These are phyloP conservation scores for Hipparchia semele DNA, from an alignment of 2,888 invertebrate species.

Conservation along the genomic window DNA sequence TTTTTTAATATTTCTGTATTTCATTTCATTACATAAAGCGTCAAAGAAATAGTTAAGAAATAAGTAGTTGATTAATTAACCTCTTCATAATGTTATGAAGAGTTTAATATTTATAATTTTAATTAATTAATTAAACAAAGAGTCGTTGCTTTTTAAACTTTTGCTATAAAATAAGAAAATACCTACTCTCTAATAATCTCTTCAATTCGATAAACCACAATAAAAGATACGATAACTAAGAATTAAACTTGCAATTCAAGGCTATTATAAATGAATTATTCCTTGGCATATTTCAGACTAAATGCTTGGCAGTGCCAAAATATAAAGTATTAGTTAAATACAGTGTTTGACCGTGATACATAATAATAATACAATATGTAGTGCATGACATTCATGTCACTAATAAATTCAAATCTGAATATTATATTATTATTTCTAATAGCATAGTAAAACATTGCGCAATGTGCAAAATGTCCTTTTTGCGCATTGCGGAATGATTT, in stretches of 20 bases:
- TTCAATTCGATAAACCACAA: not conserved
- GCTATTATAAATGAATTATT: constrained; percentile 21
- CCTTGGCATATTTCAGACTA: constrained; percentile 23
- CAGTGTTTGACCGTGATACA: not conserved
- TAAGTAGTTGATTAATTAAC: too few species aligned
- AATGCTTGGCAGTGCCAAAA: constrained; percentile 21
- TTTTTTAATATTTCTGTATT: constrained; percentile 19
- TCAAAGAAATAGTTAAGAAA: too few species aligned
- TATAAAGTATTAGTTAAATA: constrained; percentile 6
- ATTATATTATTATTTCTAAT: not conserved
- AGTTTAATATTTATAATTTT: not conserved
- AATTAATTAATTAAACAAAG: not conserved
- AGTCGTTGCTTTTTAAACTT: not conserved
- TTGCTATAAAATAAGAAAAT: not conserved
- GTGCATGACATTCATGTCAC: constrained; percentile 1
- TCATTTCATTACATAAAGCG: not conserved
- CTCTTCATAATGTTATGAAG: not conserved
- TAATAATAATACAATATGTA: not conserved
- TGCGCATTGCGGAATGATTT: too few species aligned
- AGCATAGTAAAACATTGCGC: not conserved
- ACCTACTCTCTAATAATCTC: not conserved
- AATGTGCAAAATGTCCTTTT: too few species aligned
- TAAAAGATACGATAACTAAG: not conserved
- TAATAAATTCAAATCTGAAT: not conserved
- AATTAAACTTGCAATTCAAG: not conserved